These are phyloP conservation scores for Rhagoletis zephyria DNA, from an alignment of 1,140 invertebrate species.

Conservation along the genomic window DNA sequence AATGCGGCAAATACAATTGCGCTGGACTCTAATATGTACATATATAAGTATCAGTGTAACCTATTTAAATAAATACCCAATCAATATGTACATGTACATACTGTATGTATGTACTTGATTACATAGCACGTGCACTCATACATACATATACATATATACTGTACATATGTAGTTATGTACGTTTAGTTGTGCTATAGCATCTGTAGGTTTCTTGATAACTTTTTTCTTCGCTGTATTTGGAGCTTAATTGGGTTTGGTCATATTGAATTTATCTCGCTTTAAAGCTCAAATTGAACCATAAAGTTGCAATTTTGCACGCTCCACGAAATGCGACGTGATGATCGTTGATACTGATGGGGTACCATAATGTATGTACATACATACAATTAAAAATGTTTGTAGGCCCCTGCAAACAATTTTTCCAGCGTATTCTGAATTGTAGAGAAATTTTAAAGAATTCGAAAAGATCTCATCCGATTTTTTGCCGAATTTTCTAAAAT, in stretches of 20 bases:
- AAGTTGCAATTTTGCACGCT: conserved; percentile 28
- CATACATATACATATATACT: conserved; percentile 52
- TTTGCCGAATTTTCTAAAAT: no score
- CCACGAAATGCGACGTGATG: conserved; percentile 40
- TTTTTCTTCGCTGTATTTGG: not conserved
- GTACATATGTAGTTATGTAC: conserved; percentile 31
- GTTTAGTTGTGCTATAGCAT: not conserved
- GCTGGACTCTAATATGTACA: conserved; percentile 34
- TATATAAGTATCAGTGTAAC: conserved; percentile 23
- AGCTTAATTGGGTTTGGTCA: not conserved
- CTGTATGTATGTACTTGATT: no score
- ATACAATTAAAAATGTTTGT: not conserved
- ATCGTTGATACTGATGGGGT: not conserved
- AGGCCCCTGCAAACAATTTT: not conserved
- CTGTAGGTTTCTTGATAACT: not conserved
- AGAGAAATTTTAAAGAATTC: no score
- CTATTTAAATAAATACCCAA: not conserved
- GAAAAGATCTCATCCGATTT: no score
- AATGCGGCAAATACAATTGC: no score
- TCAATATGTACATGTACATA: not conserved
- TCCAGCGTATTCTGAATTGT: no score
- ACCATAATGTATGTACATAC: not conserved
- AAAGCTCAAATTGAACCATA: conserved; percentile 39
- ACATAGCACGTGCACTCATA: not conserved
- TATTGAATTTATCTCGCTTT: not conserved